These are phyloP conservation scores for Beris chalybata DNA, from an alignment of 2,888 invertebrate genomes.

Conservation along the genomic window DNA sequence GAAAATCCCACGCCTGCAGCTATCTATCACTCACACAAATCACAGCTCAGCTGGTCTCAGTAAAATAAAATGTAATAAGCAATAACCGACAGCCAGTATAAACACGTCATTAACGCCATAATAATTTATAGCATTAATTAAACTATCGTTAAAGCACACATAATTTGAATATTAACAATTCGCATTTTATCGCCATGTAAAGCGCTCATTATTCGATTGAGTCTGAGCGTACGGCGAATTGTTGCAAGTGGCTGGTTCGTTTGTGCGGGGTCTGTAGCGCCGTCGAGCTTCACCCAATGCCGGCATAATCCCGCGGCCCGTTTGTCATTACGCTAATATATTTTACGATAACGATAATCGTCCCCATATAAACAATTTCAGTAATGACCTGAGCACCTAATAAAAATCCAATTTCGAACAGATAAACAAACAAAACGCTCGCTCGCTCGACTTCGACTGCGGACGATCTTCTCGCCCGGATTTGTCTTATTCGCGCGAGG, in stretches of 20 bases:
- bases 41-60: too few relatives aligned
- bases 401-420: constrained; percentile 40
- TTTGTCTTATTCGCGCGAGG: too few relatives aligned
- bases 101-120: constrained; percentile 25
- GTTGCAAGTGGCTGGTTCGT: neutral
- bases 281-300: neutral
- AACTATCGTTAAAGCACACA: constrained; percentile 31
- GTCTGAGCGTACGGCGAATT: constrained; percentile 8
- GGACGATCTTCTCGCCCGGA: too few relatives aligned
- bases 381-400: constrained; percentile 39
- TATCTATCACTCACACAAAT: too few relatives aligned
- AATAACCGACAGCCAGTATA: neutral
- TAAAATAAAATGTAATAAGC: too few relatives aligned
- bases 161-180: constrained; percentile 35
- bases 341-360: constrained; percentile 37
- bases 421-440: constrained; percentile 36
- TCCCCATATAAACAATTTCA: constrained; percentile 36
- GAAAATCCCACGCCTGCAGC: too few relatives aligned
- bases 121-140: constrained; percentile 34
- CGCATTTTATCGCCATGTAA: constrained; percentile 13
- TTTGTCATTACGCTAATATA: constrained; percentile 34
- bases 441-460: neutral
- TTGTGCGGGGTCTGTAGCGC: too few relatives aligned
- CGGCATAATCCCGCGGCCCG: constrained; percentile 22
- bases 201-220: constrained; percentile 32